Conservation (phyloP, 2,888 invertebrate genomes). For the Ceratothoa steindachneri region DNA sequence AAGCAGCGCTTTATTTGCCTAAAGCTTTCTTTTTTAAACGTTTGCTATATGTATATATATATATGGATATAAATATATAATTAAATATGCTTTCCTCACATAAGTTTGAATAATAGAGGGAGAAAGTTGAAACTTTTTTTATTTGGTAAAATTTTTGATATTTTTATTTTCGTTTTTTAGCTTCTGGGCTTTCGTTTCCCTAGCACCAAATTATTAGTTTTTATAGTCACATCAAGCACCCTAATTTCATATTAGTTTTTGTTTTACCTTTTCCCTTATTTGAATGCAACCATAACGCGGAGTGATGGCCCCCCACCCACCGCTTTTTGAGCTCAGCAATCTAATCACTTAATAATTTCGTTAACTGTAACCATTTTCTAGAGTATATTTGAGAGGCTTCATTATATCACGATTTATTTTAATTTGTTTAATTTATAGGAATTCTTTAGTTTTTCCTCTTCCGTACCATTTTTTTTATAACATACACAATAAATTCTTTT, state of each 20-base stretch:
- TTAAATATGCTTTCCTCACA: too few species aligned
- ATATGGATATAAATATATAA: too few species aligned
- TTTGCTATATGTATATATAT: too few species aligned
- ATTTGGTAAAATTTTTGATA: too few species aligned
- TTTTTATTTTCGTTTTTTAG: neutral
- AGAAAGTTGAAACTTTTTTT: neutral
- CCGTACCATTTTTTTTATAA: too few species aligned
- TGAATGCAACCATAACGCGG: neutral
- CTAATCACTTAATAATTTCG: neutral
- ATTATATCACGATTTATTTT: neutral
- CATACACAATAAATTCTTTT: too few species aligned
- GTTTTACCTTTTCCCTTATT: neutral
- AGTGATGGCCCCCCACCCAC: neutral
- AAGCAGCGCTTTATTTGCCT: neutral
- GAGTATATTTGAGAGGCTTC: neutral
- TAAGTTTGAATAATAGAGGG: too few species aligned
- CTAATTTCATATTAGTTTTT: neutral
- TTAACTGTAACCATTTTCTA: neutral
- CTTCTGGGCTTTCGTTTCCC: neutral
- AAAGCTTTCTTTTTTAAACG: neutral
- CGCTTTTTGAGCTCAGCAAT: conserved; percentile 6
- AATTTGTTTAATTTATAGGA: neutral
- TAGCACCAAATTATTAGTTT: conserved; percentile 5
- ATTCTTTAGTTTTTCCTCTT: neutral
- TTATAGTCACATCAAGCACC: neutral